Evolutionary conservation across 2,888 invertebrate genomes (phyloP), one percentile per base, ranked within the genome.

Genomic region (Drosophila suboccidentalis): DNA sequence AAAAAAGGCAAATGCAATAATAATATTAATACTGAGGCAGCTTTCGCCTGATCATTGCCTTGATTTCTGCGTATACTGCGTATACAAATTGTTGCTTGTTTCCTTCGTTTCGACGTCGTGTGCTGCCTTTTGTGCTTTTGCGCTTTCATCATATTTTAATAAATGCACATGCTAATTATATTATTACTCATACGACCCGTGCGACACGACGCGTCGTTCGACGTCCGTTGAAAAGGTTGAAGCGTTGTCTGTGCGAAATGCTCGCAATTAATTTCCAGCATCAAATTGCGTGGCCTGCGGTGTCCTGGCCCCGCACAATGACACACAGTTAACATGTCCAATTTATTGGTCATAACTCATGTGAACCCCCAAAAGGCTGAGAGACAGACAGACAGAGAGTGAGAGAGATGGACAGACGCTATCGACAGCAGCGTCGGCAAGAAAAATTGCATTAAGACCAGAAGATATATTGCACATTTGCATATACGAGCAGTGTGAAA

Each of bases 271-370:
- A 84, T 86, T 83, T 84, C 80, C 83, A 80, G 78, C 71, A 83
- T 75, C 75, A 83, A 83, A 86, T 83, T 86, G 86, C 80, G 70
- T 71, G 81, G 86, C 86, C 80, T 82, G 84, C 70, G 83, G 82
- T 84, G 60, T 71, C 46, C 64, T 43, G 47, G 15, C 32, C 64
- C 38, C 36, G 63, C 53, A 71, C 78, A 79, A 71, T 76, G 82
- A 78, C 82, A 87, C 79, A 86, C 86, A 87, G 84, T 87, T 87
- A 86, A 87, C 87, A 87, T 87, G 84, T 87, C 86, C 87, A 87
- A 87, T 88, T 88, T 88, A 89, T 88, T 82, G 89, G 82, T 73
- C 78, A 88, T 88, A 87, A 89, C 82, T 88, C 87, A 88, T 82
- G 88, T 75, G 71, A 54, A 54, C 65, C 75, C 60, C 60, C 73